Conservation (phyloP, 1,140 invertebrate species). For the Drosophila parabipectinata region DNA sequence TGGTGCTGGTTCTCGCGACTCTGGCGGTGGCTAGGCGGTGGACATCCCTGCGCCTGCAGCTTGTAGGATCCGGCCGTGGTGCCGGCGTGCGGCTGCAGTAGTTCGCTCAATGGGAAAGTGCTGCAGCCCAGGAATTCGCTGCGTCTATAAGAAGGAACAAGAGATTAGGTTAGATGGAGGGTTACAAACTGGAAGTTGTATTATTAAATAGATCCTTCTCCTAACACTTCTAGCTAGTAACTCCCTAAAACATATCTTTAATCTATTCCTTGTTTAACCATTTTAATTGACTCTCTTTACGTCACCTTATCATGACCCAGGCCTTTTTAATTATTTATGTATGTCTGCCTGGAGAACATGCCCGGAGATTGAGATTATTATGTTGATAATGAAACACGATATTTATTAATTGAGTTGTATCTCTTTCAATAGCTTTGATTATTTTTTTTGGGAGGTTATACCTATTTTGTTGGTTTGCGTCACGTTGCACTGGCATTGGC, state of each 20-base stretch:
- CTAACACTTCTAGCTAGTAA: no score
- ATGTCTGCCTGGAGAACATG: neutral
- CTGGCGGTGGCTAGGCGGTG: constrained; percentile 17
- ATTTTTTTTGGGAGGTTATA: neutral
- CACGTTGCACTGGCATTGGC: constrained; percentile 64
- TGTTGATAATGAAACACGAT: neutral
- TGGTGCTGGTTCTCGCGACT: constrained; percentile 25
- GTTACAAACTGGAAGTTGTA: neutral
- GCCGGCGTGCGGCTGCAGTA: constrained; percentile 85
- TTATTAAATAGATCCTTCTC: neutral
- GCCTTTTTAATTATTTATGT: neutral
- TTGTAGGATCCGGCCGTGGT: constrained; percentile 85
- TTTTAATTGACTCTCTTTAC: neutral
- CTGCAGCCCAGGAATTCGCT: constrained; percentile 92
- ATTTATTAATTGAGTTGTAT: neutral
- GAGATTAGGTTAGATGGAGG: neutral
- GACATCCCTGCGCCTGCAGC: constrained; percentile 84
- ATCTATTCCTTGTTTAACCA: neutral
- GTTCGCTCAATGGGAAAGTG: constrained; percentile 90
- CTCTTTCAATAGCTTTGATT: no score
- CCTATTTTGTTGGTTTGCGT: constrained; percentile 50
- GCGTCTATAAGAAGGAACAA: constrained; percentile 85
- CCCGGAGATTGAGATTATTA: neutral
- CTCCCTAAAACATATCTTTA: neutral
- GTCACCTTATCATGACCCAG: neutral